These are phyloP conservation scores for Rhamnusium bicolor DNA, from an alignment of 2,888 invertebrate genomes.

Conservation along the genomic window DNA sequence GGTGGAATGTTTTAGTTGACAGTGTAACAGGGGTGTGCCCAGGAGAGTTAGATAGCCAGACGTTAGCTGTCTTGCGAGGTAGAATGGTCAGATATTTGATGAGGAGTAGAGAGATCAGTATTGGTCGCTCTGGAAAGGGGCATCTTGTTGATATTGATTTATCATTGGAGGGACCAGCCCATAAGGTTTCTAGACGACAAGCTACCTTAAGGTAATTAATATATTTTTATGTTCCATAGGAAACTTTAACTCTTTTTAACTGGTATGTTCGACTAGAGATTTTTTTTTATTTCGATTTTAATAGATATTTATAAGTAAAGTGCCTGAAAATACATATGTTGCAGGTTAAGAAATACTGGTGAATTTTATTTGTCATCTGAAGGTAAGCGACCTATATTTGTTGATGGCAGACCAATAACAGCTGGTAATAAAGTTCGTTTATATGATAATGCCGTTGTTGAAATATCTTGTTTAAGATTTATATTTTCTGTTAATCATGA, in stretches of 20 bases:
- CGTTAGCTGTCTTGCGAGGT: constrained; percentile 92
- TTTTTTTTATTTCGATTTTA: too few species aligned
- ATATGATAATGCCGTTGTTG: constrained; percentile 94
- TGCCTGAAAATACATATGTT: too few species aligned
- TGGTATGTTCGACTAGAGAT: too few species aligned
- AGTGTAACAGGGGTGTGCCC: constrained; percentile 88
- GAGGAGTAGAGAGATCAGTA: constrained; percentile 95
- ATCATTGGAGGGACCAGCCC: constrained; percentile 93
- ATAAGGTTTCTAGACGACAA: constrained; percentile 94
- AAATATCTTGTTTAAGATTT: constrained; percentile 93
- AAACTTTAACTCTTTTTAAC: too few species aligned
- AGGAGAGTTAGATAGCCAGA: constrained; percentile 94
- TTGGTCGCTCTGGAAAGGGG: constrained; percentile 92
- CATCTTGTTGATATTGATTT: constrained; percentile 94
- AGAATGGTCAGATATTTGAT: constrained; percentile 94
- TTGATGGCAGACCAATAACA: constrained; percentile 93
- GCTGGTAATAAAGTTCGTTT: constrained; percentile 92
- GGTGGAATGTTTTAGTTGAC: constrained; percentile 95
- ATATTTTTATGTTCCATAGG: too few species aligned
- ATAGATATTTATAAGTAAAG: too few species aligned
- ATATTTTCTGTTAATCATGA: constrained; percentile 95
- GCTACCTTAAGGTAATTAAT: constrained; percentile 82
- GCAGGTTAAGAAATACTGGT: constrained; percentile 88
- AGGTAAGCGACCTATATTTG: constrained; percentile 94
- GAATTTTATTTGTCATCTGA: constrained; percentile 97